Base-by-base conservation (phyloP, 2,797 vertebrate species). In the Enteromius treurensis region DNA sequence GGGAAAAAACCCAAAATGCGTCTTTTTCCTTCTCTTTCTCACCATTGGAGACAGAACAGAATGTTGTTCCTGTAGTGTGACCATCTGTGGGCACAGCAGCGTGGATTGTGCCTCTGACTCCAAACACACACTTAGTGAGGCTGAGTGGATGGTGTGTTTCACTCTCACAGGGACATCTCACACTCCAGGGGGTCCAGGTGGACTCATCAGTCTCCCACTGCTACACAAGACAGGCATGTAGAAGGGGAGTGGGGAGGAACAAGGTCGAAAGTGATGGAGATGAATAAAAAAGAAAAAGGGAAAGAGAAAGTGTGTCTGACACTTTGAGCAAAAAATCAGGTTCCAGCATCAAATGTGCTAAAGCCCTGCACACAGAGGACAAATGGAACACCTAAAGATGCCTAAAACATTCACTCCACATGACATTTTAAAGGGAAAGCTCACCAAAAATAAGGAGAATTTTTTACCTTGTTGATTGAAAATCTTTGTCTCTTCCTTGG, bases 41-140 rank as follows among this genome's bases (percentile, higher is more conserved):
- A 69, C 64, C 70, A 67, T 40, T 47, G 37, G 78, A 21, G 68
- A 78, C 70, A 65, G 67, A 81, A 80, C 77, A 68, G 81, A 84
- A 78, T 68, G 84, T 42, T 62, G 71, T 37, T 68, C 78, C 55
- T 58, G 71, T 42, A 83, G 80, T 42, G 80, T 68, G 71, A 68
- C 84, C 71, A 87, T 76, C 80, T 88, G 79, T 60, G 32, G 51
- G 26, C 83, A 90, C 86, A 86, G 86, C 77, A 86, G 85, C 77
- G 53, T 19, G 77, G 77, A 80, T 77, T 34, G 6, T 86, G 90
- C 81, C 58, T 86, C 82, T 85, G 84, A 49, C 84, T 82, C 83
- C 78, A 89, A 91, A 90, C 88, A 88, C 68, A 89, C 85, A 90
- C 88, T 92, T 87, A 90, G 53, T 19, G 65, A 81, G 70, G 58